These are phyloP conservation scores for Thalpophila matura DNA, from an alignment of 2,888 invertebrate species.

Conservation along the genomic window DNA sequence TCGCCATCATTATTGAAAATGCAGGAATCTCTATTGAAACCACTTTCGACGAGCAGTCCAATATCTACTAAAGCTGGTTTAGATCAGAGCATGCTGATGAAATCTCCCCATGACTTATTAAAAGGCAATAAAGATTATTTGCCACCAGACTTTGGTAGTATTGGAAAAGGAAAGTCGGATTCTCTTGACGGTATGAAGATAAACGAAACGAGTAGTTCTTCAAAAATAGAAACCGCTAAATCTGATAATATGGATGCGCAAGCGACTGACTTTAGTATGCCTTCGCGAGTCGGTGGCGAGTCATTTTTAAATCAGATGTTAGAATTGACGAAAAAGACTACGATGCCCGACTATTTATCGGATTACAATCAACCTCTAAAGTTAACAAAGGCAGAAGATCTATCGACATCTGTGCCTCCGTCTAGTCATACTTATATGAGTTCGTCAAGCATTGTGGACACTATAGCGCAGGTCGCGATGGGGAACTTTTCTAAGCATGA, in stretches of 20 bases:
- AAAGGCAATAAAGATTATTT: conserved; percentile 87
- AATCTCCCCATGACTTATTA: conserved; percentile 84
- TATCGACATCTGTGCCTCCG: conserved; percentile 84
- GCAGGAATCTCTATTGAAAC: conserved; percentile 92
- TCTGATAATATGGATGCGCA: conserved; percentile 77
- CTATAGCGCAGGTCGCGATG: conserved; percentile 85
- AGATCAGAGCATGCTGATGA: conserved; percentile 85
- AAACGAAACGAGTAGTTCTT: conserved; percentile 82
- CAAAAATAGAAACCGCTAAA: conserved; percentile 88
- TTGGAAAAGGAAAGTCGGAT: conserved; percentile 88
- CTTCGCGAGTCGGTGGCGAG: conserved; percentile 84
- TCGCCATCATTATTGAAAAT: conserved; percentile 94
- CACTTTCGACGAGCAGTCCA: conserved; percentile 91
- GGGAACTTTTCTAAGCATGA: conserved; percentile 85
- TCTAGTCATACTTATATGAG: conserved; percentile 86
- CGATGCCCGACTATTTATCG: conserved; percentile 86
- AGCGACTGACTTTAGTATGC: conserved; percentile 87
- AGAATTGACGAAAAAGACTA: conserved; percentile 89
- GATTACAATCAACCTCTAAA: conserved; percentile 91
- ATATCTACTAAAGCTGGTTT: conserved; percentile 85
- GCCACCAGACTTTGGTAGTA: conserved; percentile 90
- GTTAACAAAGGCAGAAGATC: conserved; percentile 91
- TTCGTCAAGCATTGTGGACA: conserved; percentile 82
- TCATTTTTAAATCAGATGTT: conserved; percentile 89
- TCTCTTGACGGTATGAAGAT: conserved; percentile 82